phyloP scores from a whole-genome alignment of 2,113 vertebrate species.

The Herpetotheres cachinnans region DNA sequence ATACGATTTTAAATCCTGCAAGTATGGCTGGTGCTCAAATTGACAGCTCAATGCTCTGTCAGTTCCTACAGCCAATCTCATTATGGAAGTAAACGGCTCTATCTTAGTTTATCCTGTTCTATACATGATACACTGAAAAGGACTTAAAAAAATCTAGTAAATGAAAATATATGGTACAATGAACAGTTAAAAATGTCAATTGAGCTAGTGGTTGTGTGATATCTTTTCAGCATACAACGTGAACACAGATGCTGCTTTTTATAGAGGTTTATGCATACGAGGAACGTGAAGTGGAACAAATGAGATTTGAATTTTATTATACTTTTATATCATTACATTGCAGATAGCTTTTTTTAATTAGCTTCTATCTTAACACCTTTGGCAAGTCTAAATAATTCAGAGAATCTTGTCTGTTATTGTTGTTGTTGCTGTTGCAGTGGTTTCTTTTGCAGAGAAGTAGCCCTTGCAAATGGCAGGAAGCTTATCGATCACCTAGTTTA shows the following conservation, averaged over 20 bases:
- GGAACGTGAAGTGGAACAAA: conserved; percentile 73
- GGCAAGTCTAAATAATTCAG: conserved; percentile 63
- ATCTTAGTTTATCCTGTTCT: conserved; percentile 36
- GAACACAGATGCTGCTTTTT: conserved; percentile 56
- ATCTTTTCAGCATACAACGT: conserved; percentile 25
- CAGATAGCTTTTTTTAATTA: conserved; percentile 71
- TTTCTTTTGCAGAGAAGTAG: neutral
- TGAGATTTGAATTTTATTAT: conserved; percentile 77
- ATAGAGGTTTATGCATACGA: conserved; percentile 57
- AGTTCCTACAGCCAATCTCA: conserved; percentile 8
- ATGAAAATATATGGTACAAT: conserved; percentile 64
- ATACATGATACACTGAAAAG: conserved; percentile 48
- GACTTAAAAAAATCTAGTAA: conserved; percentile 48
- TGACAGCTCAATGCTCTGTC: conserved; percentile 50
- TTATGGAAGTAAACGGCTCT: conserved; percentile 12
- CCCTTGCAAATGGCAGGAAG: neutral
- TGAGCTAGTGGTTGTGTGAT: conserved; percentile 43
- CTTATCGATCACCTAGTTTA: neutral
- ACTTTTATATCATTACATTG: conserved; percentile 63
- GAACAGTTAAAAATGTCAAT: conserved; percentile 62
- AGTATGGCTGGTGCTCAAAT: conserved; percentile 29
- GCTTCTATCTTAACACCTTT: conserved; percentile 67
- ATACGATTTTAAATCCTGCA: conserved; percentile 49
- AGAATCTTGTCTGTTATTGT: neutral
- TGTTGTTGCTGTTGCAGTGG: neutral